These are phyloP conservation scores for Rhyacichthys aspro DNA, from an alignment of 2,797 vertebrate genomes.

Conservation along the genomic window DNA sequence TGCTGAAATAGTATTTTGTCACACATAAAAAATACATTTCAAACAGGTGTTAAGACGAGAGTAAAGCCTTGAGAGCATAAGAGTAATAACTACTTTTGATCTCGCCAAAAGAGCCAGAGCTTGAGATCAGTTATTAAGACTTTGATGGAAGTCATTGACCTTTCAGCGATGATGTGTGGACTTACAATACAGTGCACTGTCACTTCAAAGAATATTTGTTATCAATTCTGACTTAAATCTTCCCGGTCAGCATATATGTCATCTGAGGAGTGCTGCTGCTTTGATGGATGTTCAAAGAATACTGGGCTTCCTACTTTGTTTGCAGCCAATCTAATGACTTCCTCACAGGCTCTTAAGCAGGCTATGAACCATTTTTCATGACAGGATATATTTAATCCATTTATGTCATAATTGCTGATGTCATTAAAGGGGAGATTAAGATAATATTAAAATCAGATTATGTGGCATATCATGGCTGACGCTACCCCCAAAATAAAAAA, in stretches of 20 bases:
- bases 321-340: slow-evolving; percentile 63
- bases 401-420: slow-evolving; percentile 62
- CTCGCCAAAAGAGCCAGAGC: slow-evolving; percentile 26
- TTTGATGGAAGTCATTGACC: slow-evolving; percentile 67
- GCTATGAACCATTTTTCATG: slow-evolving; percentile 59
- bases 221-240: slow-evolving; percentile 71
- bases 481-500: slow-evolving; percentile 28
- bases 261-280: slow-evolving; percentile 38
- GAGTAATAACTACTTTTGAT: slow-evolving; percentile 25
- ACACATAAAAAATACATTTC: no score
- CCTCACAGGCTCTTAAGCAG: slow-evolving; percentile 53
- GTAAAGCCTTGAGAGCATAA: neutral
- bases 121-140: slow-evolving; percentile 52
- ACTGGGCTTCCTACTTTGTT: slow-evolving; percentile 50
- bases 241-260: slow-evolving; percentile 68
- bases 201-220: slow-evolving; percentile 67
- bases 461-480: slow-evolving; percentile 42
- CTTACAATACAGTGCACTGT: slow-evolving; percentile 60
- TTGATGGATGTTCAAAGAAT: slow-evolving; percentile 61
- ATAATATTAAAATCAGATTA: slow-evolving; percentile 67
- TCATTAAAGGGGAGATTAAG: slow-evolving; percentile 64
- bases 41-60: no score
- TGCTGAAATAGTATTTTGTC: no score
- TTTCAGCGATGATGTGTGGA: slow-evolving; percentile 71
- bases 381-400: slow-evolving; percentile 65